A percentile compares a stretch with the other conserved stretches of the same genome.
These are phyloP conservation scores for Clarias laeviceps DNA, from an alignment of 2,797 vertebrate species.

Conservation along the genomic window DNA sequence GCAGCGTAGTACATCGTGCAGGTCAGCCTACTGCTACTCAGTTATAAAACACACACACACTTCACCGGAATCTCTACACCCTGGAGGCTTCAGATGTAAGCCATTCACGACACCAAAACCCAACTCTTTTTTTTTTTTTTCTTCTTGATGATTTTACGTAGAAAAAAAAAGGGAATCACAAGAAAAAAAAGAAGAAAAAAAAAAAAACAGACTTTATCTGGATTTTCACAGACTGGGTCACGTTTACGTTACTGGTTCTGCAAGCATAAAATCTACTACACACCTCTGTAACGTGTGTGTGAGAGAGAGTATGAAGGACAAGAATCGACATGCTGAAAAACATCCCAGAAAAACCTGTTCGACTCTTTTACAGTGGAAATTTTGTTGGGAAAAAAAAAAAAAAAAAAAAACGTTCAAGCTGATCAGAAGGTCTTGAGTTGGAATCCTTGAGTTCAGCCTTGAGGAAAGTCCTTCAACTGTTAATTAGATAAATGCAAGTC, in stretches of 20 bases:
- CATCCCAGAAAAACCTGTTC: background rate
- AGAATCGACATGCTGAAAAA: background rate
- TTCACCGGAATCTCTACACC: background rate
- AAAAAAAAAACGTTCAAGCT: background rate
- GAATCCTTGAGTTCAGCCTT: too few species aligned
- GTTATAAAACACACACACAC: background rate
- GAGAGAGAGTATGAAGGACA: background rate
- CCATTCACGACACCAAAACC: too few species aligned
- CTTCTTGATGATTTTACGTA: too few species aligned
- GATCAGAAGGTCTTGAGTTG: too few species aligned
- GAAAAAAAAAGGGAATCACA: too few species aligned
- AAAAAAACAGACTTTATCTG: too few species aligned
- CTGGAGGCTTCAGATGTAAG: background rate
- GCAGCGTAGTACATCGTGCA: background rate
- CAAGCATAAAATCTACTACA: constrained; percentile 1
- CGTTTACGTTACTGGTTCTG: background rate
- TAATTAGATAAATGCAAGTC: too few species aligned
- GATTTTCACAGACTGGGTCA: background rate
- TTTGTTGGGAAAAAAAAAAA: too few species aligned
- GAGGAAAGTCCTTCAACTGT: too few species aligned
- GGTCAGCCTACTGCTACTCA: background rate
- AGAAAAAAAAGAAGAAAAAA: too few species aligned
- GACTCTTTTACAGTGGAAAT: background rate
- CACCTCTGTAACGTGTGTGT: background rate
- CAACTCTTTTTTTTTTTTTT: too few species aligned